phyloP scores from a whole-genome alignment of 2,797 vertebrate species.

The Lutjanus argentimaculatus region DNA sequence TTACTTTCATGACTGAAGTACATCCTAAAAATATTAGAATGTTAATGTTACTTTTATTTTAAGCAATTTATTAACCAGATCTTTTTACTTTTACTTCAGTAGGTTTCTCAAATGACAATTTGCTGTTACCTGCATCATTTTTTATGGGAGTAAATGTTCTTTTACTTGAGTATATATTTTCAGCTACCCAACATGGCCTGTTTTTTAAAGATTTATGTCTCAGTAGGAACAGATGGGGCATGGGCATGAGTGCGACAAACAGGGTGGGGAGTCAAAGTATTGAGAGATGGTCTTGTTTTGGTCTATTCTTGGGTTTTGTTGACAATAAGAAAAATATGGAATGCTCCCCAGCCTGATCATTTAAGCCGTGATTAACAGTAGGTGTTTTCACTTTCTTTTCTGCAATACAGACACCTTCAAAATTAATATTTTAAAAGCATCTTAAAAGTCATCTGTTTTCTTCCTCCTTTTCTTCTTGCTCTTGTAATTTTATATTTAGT shows the following conservation, averaged over 20 bases:
- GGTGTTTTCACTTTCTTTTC: background rate
- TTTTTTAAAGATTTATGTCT: conserved; percentile 1
- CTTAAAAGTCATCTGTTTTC: background rate
- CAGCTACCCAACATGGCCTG: too few species aligned
- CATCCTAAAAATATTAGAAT: too few species aligned
- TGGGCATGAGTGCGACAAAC: too few species aligned
- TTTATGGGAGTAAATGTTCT: too few species aligned
- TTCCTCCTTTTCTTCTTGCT: background rate
- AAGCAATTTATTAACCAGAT: too few species aligned
- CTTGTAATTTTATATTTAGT: background rate
- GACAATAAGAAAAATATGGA: background rate
- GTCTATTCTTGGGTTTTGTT: background rate
- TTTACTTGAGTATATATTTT: too few species aligned
- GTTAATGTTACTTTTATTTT: too few species aligned
- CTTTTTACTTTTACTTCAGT: too few species aligned
- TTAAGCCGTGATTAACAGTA: background rate
- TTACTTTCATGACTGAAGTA: too few species aligned
- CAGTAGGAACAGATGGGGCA: background rate
- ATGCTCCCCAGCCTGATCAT: background rate
- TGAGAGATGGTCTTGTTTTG: background rate
- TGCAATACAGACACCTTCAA: background rate
- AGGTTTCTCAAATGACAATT: too few species aligned
- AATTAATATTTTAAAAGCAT: background rate
- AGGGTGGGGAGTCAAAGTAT: background rate
- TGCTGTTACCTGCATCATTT: too few species aligned